A percentile compares a stretch with the other conserved stretches of the same genome.
Conservation (phyloP, 2,888 invertebrate species). For the Biston betularia region DNA sequence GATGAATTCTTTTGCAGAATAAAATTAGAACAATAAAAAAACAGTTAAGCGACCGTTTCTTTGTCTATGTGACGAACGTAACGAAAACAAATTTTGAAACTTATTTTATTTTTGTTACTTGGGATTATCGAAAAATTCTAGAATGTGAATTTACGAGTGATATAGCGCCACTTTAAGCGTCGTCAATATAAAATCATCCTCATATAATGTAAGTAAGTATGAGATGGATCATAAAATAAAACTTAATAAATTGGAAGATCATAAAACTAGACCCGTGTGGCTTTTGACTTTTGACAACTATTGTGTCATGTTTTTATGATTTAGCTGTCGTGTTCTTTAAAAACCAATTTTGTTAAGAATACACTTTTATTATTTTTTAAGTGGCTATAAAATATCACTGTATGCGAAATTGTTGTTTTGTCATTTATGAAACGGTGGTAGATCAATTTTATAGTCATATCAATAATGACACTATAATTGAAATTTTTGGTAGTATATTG, state of each 20-base stretch:
- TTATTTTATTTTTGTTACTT: too few species aligned
- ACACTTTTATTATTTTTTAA: conserved; percentile 59
- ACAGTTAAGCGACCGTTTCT: too few species aligned
- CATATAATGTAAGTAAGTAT: neutral
- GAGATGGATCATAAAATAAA: conserved; percentile 6
- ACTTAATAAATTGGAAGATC: conserved; percentile 18
- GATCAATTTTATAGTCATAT: conserved; percentile 34
- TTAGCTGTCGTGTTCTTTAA: conserved; percentile 45
- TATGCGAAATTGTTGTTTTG: conserved; percentile 57
- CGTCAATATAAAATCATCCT: neutral
- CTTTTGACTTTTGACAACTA: conserved; percentile 32
- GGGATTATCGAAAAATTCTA: too few species aligned
- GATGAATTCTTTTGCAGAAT: too few species aligned
- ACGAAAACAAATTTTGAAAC: too few species aligned
- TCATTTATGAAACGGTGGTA: conserved; percentile 40
- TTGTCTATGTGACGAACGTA: too few species aligned
- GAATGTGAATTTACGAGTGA: neutral
- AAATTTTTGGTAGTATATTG: conserved; percentile 19
- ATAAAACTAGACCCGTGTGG: conserved; percentile 18
- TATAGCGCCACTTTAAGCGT: neutral
- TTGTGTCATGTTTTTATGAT: conserved; percentile 49
- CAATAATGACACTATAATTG: conserved; percentile 20
- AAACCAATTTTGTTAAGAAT: conserved; percentile 44
- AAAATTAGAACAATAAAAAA: too few species aligned
- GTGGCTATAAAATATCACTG: conserved; percentile 55